Base-by-base conservation (phyloP, 2,888 invertebrate genomes). In the Diploptera punctata region DNA sequence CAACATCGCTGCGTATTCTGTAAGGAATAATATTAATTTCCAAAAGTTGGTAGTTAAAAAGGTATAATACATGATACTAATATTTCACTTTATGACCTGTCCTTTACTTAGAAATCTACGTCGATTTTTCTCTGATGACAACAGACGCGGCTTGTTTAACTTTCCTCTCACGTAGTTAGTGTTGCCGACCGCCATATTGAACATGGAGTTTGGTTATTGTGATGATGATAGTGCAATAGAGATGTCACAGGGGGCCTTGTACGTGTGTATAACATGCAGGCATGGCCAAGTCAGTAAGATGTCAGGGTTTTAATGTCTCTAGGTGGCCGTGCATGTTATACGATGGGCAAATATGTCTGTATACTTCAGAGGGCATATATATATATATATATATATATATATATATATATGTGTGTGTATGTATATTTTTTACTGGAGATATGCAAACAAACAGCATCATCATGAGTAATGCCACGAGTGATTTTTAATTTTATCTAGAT, bases 111-210 rank as follows among this genome's bases (percentile, higher is more conserved):
- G 19, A 52, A 52, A 21, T 21, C 52, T 24, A 52, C 24, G 7
- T 52, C 52, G 10, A 52, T 52, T 52, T 52, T 52, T 21, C 52
- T 52, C 9, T 24, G 52, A 52, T 18, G 52, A 52, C 52, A 52
- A 21, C n/a, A n/a, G n/a, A n/a, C n/a, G n/a, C n/a, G n/a, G n/a
- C n/a, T n/a, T n/a, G n/a, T n/a, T 52, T 52, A 13, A 21, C 16
- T 52, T 52, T 18, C 52, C 10, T 21, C 1, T 52, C 52, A 52
- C 52, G 52, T 52, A 47, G n/a, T 4, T 18, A 47, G n/a, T 19
- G n/a, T n/a, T n/a, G n/a, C n/a, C n/a, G n/a, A n/a, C n/a, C n/a
- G n/a, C n/a, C n/a, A n/a, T n/a, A 21, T 24, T 21, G 4, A 52
- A 52, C 52, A 52, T 21, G 52, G 52, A 52, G 19, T 21, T 52